These are phyloP conservation scores for Pollenia amentaria DNA, from an alignment of 2,888 invertebrate genomes.

Conservation along the genomic window DNA sequence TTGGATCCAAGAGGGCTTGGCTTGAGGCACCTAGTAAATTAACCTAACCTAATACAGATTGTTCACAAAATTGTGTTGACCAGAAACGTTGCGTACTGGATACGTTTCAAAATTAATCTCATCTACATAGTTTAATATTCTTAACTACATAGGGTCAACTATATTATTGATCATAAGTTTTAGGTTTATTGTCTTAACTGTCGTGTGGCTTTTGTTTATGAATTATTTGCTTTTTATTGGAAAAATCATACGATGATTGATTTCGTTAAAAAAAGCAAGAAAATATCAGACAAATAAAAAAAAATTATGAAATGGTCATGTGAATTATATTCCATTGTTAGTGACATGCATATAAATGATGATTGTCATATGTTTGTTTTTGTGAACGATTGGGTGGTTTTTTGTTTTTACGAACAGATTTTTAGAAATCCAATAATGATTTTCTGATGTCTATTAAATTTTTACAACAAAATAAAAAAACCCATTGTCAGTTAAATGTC, in stretches of 20 bases:
- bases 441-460: constrained; percentile 48
- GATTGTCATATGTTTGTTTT: constrained; percentile 30
- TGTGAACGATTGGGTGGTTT: not conserved
- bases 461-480: not conserved
- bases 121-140: too few species aligned
- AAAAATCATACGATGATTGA: not conserved
- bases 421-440: constrained; percentile 47
- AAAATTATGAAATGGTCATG: not conserved
- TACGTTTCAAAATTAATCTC: too few species aligned
- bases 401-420: not conserved
- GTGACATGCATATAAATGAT: constrained; percentile 49
- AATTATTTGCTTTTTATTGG: constrained; percentile 3
- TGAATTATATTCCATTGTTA: constrained; percentile 24
- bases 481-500: constrained; percentile 63
- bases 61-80: too few species aligned
- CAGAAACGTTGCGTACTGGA: too few species aligned
- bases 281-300: not conserved
- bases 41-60: too few species aligned
- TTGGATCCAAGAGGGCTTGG: too few species aligned
- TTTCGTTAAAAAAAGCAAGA: not conserved
- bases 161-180: not conserved
- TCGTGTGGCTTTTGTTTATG: not conserved
- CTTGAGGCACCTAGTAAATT: too few species aligned
- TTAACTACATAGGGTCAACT: too few species aligned
- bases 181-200: not conserved